A percentile compares a stretch with the other conserved stretches of the same genome.
phyloP scores from a whole-genome alignment of 2,797 vertebrate species.

The Phalanger gymnotis region DNA sequence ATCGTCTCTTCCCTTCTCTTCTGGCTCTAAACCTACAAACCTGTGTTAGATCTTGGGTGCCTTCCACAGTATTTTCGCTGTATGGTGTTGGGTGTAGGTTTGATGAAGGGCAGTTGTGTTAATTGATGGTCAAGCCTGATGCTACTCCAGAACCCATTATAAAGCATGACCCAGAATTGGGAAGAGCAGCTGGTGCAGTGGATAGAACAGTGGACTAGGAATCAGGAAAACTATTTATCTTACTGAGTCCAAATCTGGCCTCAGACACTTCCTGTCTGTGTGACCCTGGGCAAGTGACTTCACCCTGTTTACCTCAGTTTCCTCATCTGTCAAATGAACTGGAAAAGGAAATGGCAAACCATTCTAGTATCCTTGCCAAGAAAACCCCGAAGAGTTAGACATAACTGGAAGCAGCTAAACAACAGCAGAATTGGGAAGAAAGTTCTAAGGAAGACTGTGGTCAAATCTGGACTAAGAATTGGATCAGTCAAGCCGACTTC shows the following conservation, averaged over 20 bases:
- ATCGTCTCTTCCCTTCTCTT: no score
- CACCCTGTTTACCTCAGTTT: not conserved
- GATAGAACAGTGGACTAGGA: not conserved
- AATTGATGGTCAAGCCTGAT: not conserved
- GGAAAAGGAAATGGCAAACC: not conserved
- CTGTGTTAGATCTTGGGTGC: no score
- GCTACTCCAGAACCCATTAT: not conserved
- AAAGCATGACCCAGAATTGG: not conserved
- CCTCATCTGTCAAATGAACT: not conserved
- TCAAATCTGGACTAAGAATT: not conserved
- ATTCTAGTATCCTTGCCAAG: not conserved
- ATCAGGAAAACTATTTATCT: not conserved
- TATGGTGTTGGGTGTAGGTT: not conserved
- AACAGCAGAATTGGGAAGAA: not conserved
- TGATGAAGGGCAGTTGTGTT: not conserved
- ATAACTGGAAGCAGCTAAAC: not conserved
- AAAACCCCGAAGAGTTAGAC: not conserved
- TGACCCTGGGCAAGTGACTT: not conserved
- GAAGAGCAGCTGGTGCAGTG: not conserved
- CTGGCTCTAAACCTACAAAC: no score
- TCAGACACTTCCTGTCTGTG: not conserved
- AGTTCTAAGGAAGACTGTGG: not conserved
- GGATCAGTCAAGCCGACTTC: not conserved
- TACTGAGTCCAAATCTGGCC: not conserved
- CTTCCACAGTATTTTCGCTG: not conserved